Base-by-base conservation (phyloP, 2,113 vertebrate species). In the Bungarus multicinctus region DNA sequence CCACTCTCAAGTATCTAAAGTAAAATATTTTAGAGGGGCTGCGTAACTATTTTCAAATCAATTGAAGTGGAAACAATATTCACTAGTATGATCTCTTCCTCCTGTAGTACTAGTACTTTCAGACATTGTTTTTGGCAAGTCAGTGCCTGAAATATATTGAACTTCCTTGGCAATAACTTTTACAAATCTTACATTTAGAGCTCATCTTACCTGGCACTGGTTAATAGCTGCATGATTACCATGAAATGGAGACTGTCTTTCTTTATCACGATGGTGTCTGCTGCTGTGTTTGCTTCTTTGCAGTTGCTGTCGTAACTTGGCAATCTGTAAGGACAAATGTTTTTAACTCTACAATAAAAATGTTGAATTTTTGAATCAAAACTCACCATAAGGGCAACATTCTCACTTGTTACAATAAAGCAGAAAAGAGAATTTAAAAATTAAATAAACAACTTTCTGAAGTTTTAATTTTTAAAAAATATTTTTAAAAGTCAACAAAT, bases 211-310 rank as follows among this genome's bases (percentile, higher is more conserved):
- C 99, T 99, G 99, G 94, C 98, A 98, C 95, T 99, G 98, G 97
- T 99, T 99, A 98, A 99, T 99, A 94, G 99, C 98, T 89, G 98
- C 97, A 91, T 99, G 99, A 98, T 99, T 99, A 95, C 99, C 99
- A 95, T 99, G 99, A 97, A 99, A 99, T 3, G 99, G 99, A 60
- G 99, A 99, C 95, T 99, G 99, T 93, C 99, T 98, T 57, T 99
- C 99, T 96, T 99, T 99, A 89, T 99, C 99, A 3, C 99, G 98
- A 93, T 99, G 99, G 96, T 99, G 99, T 52, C 99, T 98, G 94
- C 99, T 99, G 97, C 99, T 99, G 88, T 99, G 99, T 95, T 99
- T 99, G 98, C 99, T 99, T 95, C 99, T 98, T 97, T 99, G 99
- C 60, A 99, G 98, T 9, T 99, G 99, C 93, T 99, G 99, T 45